These are phyloP conservation scores for Pseudochirops cupreus DNA, from an alignment of 2,797 vertebrate genomes.

Conservation along the genomic window DNA sequence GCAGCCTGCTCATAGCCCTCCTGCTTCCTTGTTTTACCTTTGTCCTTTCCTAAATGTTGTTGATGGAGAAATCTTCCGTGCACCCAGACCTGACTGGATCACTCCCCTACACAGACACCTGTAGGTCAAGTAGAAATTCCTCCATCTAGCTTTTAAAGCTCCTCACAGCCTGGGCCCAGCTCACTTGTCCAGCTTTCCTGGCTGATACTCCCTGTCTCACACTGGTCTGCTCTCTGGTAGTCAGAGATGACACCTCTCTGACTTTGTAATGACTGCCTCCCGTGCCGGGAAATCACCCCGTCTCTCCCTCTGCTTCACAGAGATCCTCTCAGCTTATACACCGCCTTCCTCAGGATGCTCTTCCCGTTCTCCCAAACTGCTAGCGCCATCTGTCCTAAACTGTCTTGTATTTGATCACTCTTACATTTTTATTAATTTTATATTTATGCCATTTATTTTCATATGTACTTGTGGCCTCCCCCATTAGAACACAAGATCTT, in stretches of 20 bases:
- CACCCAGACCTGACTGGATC: background rate
- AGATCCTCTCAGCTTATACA: background rate
- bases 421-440: background rate
- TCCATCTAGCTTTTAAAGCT: background rate
- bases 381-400: background rate
- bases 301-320: background rate
- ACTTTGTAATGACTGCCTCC: background rate
- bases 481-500: background rate
- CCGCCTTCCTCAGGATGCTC: background rate
- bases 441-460: background rate
- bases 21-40: too few relatives aligned
- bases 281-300: too few relatives aligned
- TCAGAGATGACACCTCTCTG: too few relatives aligned
- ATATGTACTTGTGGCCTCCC: too few relatives aligned
- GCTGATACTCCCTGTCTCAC: too few relatives aligned
- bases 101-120: background rate
- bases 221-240: background rate
- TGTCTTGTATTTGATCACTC: background rate
- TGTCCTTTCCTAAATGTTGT: background rate
- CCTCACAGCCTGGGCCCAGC: background rate
- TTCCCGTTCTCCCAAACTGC: background rate
- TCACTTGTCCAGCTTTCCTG: too few relatives aligned
- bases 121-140: background rate
- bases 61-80: background rate
- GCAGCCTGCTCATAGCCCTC: too few relatives aligned